Base-by-base conservation (phyloP, 1,140 invertebrate genomes). In the Cotesia vestalis region DNA sequence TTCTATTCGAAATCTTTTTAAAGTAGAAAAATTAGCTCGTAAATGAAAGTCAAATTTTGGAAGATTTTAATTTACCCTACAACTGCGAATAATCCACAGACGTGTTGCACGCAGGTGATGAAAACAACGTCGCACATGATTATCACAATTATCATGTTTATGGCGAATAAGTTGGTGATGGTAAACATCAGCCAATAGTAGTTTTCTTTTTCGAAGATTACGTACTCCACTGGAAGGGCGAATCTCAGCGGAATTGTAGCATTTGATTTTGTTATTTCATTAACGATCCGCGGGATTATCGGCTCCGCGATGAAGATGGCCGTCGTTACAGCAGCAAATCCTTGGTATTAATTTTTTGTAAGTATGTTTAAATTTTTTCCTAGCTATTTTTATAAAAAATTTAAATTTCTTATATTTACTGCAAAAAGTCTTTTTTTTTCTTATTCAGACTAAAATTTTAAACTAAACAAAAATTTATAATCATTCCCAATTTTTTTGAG, bases 21-120 rank as follows among this genome's bases (percentile, higher is more conserved):
- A 46, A 46, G 27, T 27, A 27, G 27, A 27, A 27, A 27, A 27
- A 27, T 27, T 27, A 27, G 27, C 20, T 20, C 2, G 20, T 20
- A 2, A 20, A 27, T 27, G 3, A 1, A 46, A 6, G 11, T 46
- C 11, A 6, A 6, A 46, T 46, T 9, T 46, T 6, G 11, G 11
- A 46, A 46, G 11, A 2, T 46, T 35, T 5, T 0, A 17, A 27
- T 4, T 53, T 73, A 78, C 78, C 76, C 66, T 38, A 71, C 20
- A 27, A 76, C 55, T 20, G 72, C 40, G 34, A 67, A 72, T 53
- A 72, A 11, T 53, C 53, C 71, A 68, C 63, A 72, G 4, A 35
- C 63, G 17, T 72, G 71, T 35, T 72, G 71, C 11, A 68, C 52
- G 11, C 36, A 51, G 27, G 60, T 35, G 35, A 68, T 52, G 14